Base-by-base conservation (phyloP, 1,140 invertebrate genomes). In the Chlorops oryzae region DNA sequence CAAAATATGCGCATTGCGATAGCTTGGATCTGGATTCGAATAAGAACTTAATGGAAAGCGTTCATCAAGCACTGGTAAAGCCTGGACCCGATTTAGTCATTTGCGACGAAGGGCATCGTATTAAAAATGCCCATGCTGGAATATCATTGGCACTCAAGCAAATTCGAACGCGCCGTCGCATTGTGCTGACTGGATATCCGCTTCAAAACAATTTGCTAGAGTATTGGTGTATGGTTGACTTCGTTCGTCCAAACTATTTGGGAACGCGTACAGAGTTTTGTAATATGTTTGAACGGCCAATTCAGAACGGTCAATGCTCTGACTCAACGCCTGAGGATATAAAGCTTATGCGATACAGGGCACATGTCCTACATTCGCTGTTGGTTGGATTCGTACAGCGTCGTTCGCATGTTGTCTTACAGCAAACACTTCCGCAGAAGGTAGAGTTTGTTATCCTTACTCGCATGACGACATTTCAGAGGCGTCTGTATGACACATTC, bases 201-300 rank as follows among this genome's bases (percentile, higher is more conserved):
- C 70, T 97, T n/a, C 94, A 97, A 73, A 97, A 97, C 72, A 96
- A 96, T 75, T 73, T 97, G 2, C 73, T 94, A 21, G 94, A 97
- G 72, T 97, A 97, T 68, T 96, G 91, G 90, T 92, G 91, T 64
- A 95, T 95, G 92, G 91, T 96, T 3, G 92, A 96, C 59, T 97
- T 96, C 67, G 92, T 96, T 1, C 78, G 92, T 37, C 94, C 94
- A 0, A 95, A 94, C 75, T 91, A 90, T 77, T 77, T 90, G 17
- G 94, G 92, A 38, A 90, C 87, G 6, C 92, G 93, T 68, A 91
- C 89, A 1, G 92, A 96, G 68, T 97, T 97, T 70, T 86, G 85
- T 56, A 94, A 94, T 65, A 95, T 96, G 91, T 97, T 96, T 63
- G 92, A 96, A 61, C 74, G 91, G 38, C 93, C 94, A 0, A 96